phyloP scores from a whole-genome alignment of 2,888 invertebrate species.

The Frankliniella fusca region DNA sequence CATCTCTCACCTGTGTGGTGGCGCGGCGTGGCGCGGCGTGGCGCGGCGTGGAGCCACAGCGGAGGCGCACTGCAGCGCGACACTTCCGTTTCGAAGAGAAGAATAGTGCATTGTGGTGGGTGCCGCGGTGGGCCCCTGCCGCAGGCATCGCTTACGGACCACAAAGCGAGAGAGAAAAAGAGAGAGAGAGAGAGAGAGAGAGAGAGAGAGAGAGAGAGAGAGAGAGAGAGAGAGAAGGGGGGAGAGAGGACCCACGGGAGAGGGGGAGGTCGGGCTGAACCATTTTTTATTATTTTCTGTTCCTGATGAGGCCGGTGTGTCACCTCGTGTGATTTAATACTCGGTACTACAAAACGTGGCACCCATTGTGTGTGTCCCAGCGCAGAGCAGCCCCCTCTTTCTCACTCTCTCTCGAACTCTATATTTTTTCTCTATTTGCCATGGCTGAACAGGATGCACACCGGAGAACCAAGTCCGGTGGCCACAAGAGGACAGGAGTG shows the following conservation, averaged over 20 bases:
- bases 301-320: not conserved
- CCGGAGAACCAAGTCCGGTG: no score
- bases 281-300: not conserved
- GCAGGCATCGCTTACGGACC: not conserved
- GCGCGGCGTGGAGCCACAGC: no score
- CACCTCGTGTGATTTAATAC: not conserved
- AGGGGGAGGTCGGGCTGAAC: not conserved
- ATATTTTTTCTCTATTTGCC: no score
- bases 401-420: no score
- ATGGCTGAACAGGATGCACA: no score
- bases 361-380: not conserved
- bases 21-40: no score
- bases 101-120: conserved; percentile 19
- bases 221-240: no score
- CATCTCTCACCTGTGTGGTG: conserved; percentile 9
- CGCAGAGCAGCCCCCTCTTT: no score
- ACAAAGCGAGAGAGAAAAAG: not conserved
- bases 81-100: conserved; percentile 5
- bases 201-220: no score
- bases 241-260: not conserved
- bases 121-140: not conserved
- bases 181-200: not conserved
- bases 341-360: conserved; percentile 7
- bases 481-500: no score
- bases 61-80: no score